Evolutionary conservation across 2,797 vertebrate genomes (phyloP), one percentile per base, ranked within the genome.

Genomic region (Apogon talboti): DNA sequence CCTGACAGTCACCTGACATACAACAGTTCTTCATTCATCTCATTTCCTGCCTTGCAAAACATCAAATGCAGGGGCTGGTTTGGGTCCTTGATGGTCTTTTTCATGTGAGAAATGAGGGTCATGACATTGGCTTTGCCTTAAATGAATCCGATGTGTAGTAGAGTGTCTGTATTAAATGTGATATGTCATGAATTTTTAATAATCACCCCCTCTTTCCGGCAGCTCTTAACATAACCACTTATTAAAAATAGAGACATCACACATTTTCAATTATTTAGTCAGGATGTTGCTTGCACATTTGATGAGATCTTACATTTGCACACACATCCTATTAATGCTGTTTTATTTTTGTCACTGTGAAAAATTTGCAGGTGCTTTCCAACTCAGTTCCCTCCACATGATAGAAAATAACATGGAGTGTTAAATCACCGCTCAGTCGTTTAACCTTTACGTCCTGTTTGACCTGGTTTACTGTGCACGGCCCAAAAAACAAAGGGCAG

Each of bases 211-310:
- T 2, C 37, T 2, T n/a, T 47, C 35, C 21, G 28, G 40, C 14
- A 43, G 30, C 56, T 56, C 37, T 10, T 43, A 21, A 58, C 19
- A 58, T 15, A 66, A 19, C 30, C 37, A 48, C 8, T 45, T 30
- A 6, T 30, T 49, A 66, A 46, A 75, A 61, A 66, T 43, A 59
- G 30, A 74, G 21, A 37, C 14, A 49, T n/a, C 5, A n/a, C 14
- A 13, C 0, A 57, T 11, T 55, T 41, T 69, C 10, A 65, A 63
- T 78, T 19, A 57, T 69, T 79, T 24, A 73, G 44, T 43, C 19
- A 33, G 45, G 1, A 42, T 62, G 3, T 65, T 45, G 44, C 53
- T 58, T 21, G 15, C 49, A 51, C 14, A 33, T 46, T 18, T 42
- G 33, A 30, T 33, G 54, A 21, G 19, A 40, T 50, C 40, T 42